These are phyloP conservation scores for Parauchenoglanis punctatus DNA, from an alignment of 2,797 vertebrate genomes.

Conservation along the genomic window DNA sequence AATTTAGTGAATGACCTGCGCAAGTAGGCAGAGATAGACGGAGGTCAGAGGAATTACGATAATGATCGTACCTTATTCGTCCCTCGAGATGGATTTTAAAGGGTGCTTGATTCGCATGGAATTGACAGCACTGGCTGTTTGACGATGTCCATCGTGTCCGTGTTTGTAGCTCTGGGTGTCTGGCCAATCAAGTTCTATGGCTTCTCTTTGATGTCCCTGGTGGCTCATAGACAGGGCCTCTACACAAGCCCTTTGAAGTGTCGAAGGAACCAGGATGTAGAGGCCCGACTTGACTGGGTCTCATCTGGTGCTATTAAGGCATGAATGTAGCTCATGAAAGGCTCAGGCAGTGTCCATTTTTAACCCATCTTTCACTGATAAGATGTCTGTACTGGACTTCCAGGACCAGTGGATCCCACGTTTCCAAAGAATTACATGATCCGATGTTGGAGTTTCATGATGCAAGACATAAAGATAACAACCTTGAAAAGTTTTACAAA, in stretches of 20 bases:
- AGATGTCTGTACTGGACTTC: not conserved
- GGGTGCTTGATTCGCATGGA: not conserved
- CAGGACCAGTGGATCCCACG: not conserved
- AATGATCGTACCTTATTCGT: not conserved
- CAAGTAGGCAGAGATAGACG: not conserved
- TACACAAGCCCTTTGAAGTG: conserved; percentile 72
- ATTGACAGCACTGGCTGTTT: not conserved
- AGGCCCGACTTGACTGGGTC: conserved; percentile 67
- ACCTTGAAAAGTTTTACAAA: not conserved
- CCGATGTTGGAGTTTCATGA: not conserved
- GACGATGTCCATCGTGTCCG: not conserved
- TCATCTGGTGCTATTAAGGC: conserved; percentile 74
- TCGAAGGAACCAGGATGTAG: conserved; percentile 74
- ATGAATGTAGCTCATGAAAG: conserved; percentile 50
- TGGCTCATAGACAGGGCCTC: conserved; percentile 45
- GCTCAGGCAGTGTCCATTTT: not conserved
- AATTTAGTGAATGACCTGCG: not conserved
- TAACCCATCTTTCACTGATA: not conserved
- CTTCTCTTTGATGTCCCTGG: conserved; percentile 57
- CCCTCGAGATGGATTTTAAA: not conserved
- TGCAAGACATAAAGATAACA: not conserved
- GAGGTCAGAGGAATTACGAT: not conserved
- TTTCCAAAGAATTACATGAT: not conserved
- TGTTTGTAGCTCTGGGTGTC: conserved; percentile 3
- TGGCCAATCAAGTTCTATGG: conserved; percentile 46